These are phyloP conservation scores for Napeogenes inachia DNA, from an alignment of 2,888 invertebrate genomes.

Conservation along the genomic window DNA sequence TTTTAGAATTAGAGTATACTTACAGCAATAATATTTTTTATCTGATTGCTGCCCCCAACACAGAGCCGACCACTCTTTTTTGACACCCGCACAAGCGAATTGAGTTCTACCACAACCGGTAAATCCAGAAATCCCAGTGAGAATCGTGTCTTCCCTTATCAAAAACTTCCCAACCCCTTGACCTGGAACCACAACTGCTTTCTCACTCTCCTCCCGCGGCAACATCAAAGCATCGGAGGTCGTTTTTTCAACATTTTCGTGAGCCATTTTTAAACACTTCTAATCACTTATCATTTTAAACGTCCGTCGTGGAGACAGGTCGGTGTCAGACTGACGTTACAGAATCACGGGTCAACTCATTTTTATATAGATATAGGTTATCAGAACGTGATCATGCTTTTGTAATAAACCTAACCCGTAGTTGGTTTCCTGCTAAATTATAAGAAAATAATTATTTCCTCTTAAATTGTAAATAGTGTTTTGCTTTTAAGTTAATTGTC, in stretches of 20 bases:
- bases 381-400: background rate
- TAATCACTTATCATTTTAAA: background rate
- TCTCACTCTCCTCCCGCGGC: constrained; percentile 39
- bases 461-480: too few species aligned
- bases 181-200: constrained; percentile 42
- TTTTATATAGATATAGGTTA: constrained; percentile 9
- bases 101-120: constrained; percentile 58
- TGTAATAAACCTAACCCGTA: too few species aligned
- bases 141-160: constrained; percentile 63
- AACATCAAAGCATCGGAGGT: constrained; percentile 33
- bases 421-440: too few species aligned
- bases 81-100: constrained; percentile 59
- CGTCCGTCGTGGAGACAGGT: constrained; percentile 15
- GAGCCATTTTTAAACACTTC: constrained; percentile 30
- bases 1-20: constrained; percentile 38
- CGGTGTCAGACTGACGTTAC: constrained; percentile 15
- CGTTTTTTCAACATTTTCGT: constrained; percentile 33
- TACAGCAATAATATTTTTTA: constrained; percentile 62
- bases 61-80: constrained; percentile 61
- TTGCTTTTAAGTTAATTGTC: too few species aligned
- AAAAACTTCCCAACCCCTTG: constrained; percentile 52
- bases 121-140: constrained; percentile 57
- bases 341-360: background rate
- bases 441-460: too few species aligned
- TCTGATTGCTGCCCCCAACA: constrained; percentile 66